Conservation (phyloP, 2,888 invertebrate genomes). For the Hartigia nigra region DNA sequence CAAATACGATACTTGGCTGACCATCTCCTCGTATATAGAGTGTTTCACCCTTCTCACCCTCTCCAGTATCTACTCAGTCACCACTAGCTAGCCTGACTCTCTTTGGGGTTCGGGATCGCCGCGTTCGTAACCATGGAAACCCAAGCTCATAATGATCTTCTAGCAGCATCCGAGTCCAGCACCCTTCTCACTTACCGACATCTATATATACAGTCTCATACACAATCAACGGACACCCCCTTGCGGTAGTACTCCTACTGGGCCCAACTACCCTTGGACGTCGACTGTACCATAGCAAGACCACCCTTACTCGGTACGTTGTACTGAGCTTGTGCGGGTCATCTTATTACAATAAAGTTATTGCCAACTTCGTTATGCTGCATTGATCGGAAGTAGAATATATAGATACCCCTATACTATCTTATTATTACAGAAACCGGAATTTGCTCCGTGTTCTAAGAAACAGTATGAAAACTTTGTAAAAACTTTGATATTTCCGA, state of each 20-base stretch:
- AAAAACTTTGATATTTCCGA: not conserved
- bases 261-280: slow-evolving; percentile 3
- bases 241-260: not conserved
- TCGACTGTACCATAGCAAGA: slow-evolving; percentile 9
- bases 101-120: slow-evolving; percentile 24
- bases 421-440: not conserved
- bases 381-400: slow-evolving; percentile 31
- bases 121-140: slow-evolving; percentile 62
- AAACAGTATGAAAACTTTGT: not conserved
- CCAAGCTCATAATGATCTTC: slow-evolving; percentile 64
- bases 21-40: slow-evolving; percentile 52
- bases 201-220: slow-evolving; percentile 19
- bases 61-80: slow-evolving; percentile 14
- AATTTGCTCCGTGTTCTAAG: not conserved
- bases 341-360: slow-evolving; percentile 61
- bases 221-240: slow-evolving; percentile 1
- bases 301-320: slow-evolving; percentile 34
- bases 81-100: slow-evolving; percentile 9
- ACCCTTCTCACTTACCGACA: slow-evolving; percentile 60
- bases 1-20: slow-evolving; percentile 62
- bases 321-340: slow-evolving; percentile 35
- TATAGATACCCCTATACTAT: not conserved
- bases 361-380: slow-evolving; percentile 53
- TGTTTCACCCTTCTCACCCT: slow-evolving; percentile 5
- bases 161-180: slow-evolving; percentile 52